Evolutionary conservation across 2,113 vertebrate species (phyloP), one percentile per base, ranked within the genome.

Genomic region (Perognathus longimembris): DNA sequence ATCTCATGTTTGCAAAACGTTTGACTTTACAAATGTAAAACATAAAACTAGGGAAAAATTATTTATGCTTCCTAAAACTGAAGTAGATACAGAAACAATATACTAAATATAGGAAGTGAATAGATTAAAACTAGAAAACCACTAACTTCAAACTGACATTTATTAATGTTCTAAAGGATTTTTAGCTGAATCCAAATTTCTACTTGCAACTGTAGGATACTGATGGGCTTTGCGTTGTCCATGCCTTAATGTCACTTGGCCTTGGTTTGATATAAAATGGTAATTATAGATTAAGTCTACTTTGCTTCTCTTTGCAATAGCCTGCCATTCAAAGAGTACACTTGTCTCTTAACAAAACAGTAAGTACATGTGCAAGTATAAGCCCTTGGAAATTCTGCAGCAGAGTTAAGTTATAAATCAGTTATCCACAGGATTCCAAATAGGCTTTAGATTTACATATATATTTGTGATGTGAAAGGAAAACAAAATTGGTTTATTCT

Each of bases 231-330:
- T 88, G 15, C 89, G 66, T 63, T 89, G 84, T 79, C 28, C 22
- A 36, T 61, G 34, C 11, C 17, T 67, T 88, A 28, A 82, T 75
- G 59, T 90, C 64, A 50, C 8, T 42, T 80, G 38, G 26, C 63
- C 78, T 82, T 70, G 87, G 17, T 12, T 18, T 88, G 15, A 11
- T 86, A 3, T 71, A 78, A 73, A 93, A 70, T 45, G 40, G 22
- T 71, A 24, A 94, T 74, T 85, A 80, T 7, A 28, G 66, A 81
- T 89, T 80, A 91, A 96, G 34, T 73, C 30, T 67, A 91, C 57
- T 36, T 96, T 80, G 40, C 26, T 89, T 91, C 57, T 92, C 84
- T 79, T 96, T 84, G 87, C 77, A 95, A 89, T 38, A 89, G 69
- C n/a, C 78, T 85, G 87, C 83, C 30, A 78, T 93, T 93, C 93